A percentile compares a stretch with the other conserved stretches of the same genome.
phyloP scores from a whole-genome alignment of 2,113 vertebrate species.

The Daphoenositta chrysoptera region DNA sequence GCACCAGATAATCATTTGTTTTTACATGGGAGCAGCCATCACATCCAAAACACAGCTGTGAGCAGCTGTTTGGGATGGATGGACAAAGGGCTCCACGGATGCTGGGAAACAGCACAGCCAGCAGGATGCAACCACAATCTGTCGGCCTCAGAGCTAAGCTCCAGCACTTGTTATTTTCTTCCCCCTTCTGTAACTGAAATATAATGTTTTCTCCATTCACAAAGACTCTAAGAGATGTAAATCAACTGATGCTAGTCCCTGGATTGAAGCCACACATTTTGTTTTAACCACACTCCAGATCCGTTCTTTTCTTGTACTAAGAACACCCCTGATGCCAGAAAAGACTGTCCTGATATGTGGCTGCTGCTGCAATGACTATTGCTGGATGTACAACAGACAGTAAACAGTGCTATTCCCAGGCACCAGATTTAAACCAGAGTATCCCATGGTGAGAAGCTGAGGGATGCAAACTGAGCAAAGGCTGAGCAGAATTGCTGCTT shows the following conservation, averaged over 20 bases:
- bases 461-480: not conserved
- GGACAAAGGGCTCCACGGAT: not conserved
- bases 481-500: not conserved
- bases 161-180: not conserved
- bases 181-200: not conserved
- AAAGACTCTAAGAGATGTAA: not conserved
- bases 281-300: not conserved
- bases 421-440: not conserved
- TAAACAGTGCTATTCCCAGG: not conserved
- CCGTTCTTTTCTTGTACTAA: not conserved
- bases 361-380: not conserved
- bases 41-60: not conserved
- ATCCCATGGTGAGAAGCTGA: not conserved
- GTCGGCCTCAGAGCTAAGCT: not conserved
- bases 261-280: not conserved
- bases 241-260: not conserved
- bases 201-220: not conserved
- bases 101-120: constrained; percentile 17
- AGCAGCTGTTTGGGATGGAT: not conserved
- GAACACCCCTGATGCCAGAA: not conserved
- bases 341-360: not conserved
- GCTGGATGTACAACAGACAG: not conserved
- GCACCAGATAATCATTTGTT: not conserved
- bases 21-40: not conserved
- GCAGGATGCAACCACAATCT: not conserved